Base-by-base conservation (phyloP, 2,113 vertebrate species). In the Montifringilla adamsi region DNA sequence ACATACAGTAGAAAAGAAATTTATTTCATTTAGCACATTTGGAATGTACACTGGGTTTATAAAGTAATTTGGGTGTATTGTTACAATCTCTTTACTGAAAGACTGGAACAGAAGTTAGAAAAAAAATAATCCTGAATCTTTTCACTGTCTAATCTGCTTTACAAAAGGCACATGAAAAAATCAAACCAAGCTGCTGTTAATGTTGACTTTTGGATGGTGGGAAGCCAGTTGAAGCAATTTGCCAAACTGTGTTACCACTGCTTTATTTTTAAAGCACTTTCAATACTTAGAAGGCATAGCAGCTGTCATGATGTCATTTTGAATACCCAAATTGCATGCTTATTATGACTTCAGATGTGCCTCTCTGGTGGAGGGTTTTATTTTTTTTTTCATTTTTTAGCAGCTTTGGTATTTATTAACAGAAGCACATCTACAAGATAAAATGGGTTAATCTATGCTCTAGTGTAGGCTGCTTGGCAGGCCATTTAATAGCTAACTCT, bases 191-290 rank as follows among this genome's bases (percentile, higher is more conserved):
- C 89, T 92, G 84, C 66, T 94, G 67, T 92, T 91, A 94, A 60
- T 92, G 93, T 94, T 95, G 84, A 91, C 85, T 92, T 92, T 58
- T 83, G 78, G 60, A 84, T 94, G 49, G 80, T 95, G 73, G 74
- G 68, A 94, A 93, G 91, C 93, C 96, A 90, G 33, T 60, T 79
- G 84, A 91, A 96, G 90, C 91, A 88, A 93, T 96, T 95, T 92
- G 90, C 81, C 89, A 91, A 78, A 85, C 76, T 90, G 56, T 53
- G 22, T 91, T 91, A 93, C 81, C 84, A 80, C 35, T 91, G 69
- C 72, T 94, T 94, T 96, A 89, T 96, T 97, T 95, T 95, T 93
- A 92, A 79, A 96, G 77, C 87, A 75, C 84, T 95, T 93, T 89
- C 83, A 95, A 58, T 93, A 78, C 93, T 93, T 95, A 47, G 78